Percentiles rank a stretch among this genome's conserved stretches.
Evolutionary conservation across 1,140 invertebrate genomes (phyloP).

Genomic region (Holcopasites calliopsidis): DNA sequence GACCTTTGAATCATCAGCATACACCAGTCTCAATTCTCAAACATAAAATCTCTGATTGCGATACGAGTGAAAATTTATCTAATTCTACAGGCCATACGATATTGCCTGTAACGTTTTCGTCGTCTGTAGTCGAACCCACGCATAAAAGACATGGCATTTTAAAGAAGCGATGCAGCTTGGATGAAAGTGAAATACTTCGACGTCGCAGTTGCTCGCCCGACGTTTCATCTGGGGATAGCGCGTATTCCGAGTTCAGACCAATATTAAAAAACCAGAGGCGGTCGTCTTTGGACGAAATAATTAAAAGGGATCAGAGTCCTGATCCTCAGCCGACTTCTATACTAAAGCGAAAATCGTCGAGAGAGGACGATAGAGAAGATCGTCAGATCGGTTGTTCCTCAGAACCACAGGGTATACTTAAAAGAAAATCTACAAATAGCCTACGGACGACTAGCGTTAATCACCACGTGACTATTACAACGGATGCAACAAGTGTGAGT

Average conservation of each 20-base stretch:
- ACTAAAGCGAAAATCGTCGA: conserved; percentile 84
- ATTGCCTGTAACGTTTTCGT: conserved; percentile 71
- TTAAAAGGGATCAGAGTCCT: conserved; percentile 80
- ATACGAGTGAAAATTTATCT: conserved; percentile 77
- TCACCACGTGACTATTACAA: conserved; percentile 85
- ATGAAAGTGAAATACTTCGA: conserved; percentile 86
- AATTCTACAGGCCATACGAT: conserved; percentile 63
- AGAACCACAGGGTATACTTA: conserved; percentile 88
- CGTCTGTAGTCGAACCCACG: conserved; percentile 78
- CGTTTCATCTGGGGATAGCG: conserved; percentile 81
- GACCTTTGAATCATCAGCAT: conserved; percentile 74
- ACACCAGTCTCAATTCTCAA: conserved; percentile 88
- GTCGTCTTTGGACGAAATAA: conserved; percentile 85
- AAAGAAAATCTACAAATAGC: conserved; percentile 82
- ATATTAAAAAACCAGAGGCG: conserved; percentile 85
- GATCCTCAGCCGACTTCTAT: conserved; percentile 83
- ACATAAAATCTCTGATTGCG: conserved; percentile 85
- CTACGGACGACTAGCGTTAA: conserved; percentile 80
- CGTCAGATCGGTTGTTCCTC: conserved; percentile 81
- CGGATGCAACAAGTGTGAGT: conserved; percentile 84
- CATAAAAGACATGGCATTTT: conserved; percentile 87
- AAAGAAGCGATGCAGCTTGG: conserved; percentile 89
- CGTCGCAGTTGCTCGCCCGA: conserved; percentile 85
- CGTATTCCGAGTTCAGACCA: conserved; percentile 82
- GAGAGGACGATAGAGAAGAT: conserved; percentile 81